These are phyloP conservation scores for Stegodyphus mimosarum DNA, from an alignment of 1,140 invertebrate species.

Conservation along the genomic window DNA sequence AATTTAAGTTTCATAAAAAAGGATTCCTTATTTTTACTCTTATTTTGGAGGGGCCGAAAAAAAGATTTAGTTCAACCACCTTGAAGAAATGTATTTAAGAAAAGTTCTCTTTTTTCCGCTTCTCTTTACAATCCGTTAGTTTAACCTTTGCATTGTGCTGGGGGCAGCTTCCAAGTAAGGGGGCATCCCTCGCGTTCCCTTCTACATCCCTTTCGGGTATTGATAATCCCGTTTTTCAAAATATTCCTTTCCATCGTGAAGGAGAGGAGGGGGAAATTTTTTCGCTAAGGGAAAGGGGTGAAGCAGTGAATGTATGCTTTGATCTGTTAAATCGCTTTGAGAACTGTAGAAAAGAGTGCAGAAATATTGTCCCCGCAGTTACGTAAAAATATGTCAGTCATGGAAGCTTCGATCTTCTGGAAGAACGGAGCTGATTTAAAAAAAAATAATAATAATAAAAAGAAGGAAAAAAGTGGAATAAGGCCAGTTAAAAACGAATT, in stretches of 20 bases:
- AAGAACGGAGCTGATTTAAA: too few relatives aligned
- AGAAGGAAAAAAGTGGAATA: too few relatives aligned
- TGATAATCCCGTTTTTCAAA: slow-evolving; percentile 50
- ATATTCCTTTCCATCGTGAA: slow-evolving; percentile 2
- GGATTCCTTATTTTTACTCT: slow-evolving; percentile 1
- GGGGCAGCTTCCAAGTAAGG: slow-evolving; percentile 23
- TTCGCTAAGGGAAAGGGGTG: slow-evolving; percentile 30
- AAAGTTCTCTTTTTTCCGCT: slow-evolving; percentile 28
- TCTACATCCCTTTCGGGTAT: slow-evolving; percentile 10
- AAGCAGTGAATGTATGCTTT: slow-evolving; percentile 42
- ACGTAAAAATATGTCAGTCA: neutral
- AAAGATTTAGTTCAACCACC: slow-evolving; percentile 52
- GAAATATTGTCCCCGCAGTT: slow-evolving; percentile 38
- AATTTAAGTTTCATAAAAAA: slow-evolving; percentile 35
- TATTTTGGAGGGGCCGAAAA: neutral
- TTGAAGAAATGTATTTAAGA: slow-evolving; percentile 61
- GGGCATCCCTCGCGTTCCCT: slow-evolving; percentile 28
- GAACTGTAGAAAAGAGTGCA: slow-evolving; percentile 46
- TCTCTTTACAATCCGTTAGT: slow-evolving; percentile 44
- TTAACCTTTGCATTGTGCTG: slow-evolving; percentile 54
- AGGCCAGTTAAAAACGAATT: too few relatives aligned
- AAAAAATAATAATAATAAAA: too few relatives aligned
- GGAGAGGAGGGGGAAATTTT: slow-evolving; percentile 7
- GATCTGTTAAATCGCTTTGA: slow-evolving; percentile 60
- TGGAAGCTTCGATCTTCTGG: too few relatives aligned